Conservation (phyloP, 92 coral and sea anemone species). For the Diadumene lineata region DNA sequence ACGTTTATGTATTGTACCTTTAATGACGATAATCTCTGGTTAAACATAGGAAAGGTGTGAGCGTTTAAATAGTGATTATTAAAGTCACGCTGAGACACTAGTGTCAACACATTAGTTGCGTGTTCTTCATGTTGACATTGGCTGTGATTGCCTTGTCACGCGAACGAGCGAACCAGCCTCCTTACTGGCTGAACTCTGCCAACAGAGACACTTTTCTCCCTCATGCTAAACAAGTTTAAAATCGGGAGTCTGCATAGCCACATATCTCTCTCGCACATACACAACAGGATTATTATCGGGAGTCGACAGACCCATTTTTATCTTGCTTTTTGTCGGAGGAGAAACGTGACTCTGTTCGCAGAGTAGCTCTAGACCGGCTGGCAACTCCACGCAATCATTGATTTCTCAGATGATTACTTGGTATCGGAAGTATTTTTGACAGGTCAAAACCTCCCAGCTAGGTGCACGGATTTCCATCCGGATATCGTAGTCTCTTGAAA, state of each 20-base stretch:
- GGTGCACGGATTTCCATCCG: no score
- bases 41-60: not conserved
- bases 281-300: no score
- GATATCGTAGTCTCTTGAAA: no score
- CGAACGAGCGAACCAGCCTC: not conserved
- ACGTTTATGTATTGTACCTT: not conserved
- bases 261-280: no score
- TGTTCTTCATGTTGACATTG: not conserved
- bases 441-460: no score
- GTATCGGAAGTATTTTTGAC: no score
- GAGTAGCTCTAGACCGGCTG: no score
- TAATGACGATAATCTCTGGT: not conserved
- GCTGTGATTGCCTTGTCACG: not conserved
- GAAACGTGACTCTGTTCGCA: no score
- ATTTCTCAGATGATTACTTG: no score
- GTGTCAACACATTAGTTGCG: not conserved
- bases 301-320: no score
- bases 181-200: not conserved
- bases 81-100: not conserved
- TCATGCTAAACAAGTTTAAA: not conserved
- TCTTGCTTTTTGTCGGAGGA: no score
- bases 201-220: not conserved
- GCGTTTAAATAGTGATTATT: constrained; percentile 11
- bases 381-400: no score
- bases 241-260: not conserved